Evolutionary conservation across 2,888 invertebrate genomes (phyloP), one percentile per base, ranked within the genome.

Genomic region (Dascillus cervinus): DNA sequence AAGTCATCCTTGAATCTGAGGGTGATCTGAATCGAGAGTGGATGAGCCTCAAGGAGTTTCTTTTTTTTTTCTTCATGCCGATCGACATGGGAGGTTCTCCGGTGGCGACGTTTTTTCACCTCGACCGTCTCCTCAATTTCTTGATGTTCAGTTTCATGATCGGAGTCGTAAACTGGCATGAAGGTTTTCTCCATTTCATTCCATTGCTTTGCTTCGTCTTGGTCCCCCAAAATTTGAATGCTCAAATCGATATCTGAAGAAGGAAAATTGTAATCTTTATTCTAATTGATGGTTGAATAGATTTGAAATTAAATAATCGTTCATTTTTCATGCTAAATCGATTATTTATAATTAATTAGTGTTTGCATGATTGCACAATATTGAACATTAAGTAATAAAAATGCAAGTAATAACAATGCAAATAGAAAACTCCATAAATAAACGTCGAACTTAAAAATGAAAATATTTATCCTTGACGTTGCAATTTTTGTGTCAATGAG

Each of bases 1-100:
- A 75, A 76, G n/a, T 78, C 76, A 63, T 77, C 79, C 47, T 71
- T 69, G 21, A 75, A 65, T 13, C 40, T 47, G 6, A 87, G 71
- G 26, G 74, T 69, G 6, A 85, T 64, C 49, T 73, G 71, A 3
- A 88, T 78, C 52, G 71, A 71, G 27, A 88, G 63, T 1, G 89
- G 87, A 64, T 88, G 86, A 45, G 74, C 73, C 49, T 74, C 75
- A 3, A 87, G 60, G 2, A 83, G 65, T 47, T 74, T 75, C 39
- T 70, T 75, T 53, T 72, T 76, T 48, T 77, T 79, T 43, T 81
- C 81, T 55, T 80, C 80, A 36, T 75, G 72, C 37, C 77, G 75
- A 50, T 81, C 81, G 32, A 77, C 56, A 51, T 77, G 74, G 2
- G 67, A 60, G 5, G 58, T 54, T 47, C 70, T 69, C 40, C 76